Conservation (phyloP, 2,888 invertebrate genomes). For the Thalpophila matura region DNA sequence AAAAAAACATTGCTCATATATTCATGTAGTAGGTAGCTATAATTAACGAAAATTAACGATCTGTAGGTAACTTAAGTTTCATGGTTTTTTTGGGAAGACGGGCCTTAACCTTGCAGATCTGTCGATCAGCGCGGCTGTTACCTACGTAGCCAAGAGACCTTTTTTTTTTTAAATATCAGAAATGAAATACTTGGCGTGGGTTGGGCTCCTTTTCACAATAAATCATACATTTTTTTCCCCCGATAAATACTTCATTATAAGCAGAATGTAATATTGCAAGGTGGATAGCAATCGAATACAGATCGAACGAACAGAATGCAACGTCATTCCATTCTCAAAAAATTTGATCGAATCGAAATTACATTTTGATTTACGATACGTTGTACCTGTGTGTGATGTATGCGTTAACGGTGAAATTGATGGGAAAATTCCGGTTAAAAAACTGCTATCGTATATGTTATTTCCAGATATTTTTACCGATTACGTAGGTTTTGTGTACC, state of each 20-base stretch:
- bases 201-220: background rate
- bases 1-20: too few relatives aligned
- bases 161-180: too few relatives aligned
- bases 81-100: too few relatives aligned
- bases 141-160: too few relatives aligned
- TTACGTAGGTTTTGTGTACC: background rate
- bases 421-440: constrained; percentile 17
- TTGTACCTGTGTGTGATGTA: constrained; percentile 47
- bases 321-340: constrained; percentile 61
- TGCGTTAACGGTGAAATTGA: constrained; percentile 44
- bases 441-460: background rate
- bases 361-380: constrained; percentile 58
- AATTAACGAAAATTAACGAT: too few relatives aligned
- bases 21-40: too few relatives aligned
- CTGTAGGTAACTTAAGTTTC: too few relatives aligned
- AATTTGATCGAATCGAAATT: constrained; percentile 57
- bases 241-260: constrained; percentile 37
- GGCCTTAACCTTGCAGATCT: too few relatives aligned
- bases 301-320: constrained; percentile 67
- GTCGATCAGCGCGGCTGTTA: too few relatives aligned
- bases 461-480: background rate
- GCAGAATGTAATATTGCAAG: constrained; percentile 67
- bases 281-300: constrained; percentile 62
- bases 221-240: background rate
- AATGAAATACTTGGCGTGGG: background rate